These are phyloP conservation scores for Gymnocephalus cernua DNA, from an alignment of 2,113 vertebrate species.

Conservation along the genomic window DNA sequence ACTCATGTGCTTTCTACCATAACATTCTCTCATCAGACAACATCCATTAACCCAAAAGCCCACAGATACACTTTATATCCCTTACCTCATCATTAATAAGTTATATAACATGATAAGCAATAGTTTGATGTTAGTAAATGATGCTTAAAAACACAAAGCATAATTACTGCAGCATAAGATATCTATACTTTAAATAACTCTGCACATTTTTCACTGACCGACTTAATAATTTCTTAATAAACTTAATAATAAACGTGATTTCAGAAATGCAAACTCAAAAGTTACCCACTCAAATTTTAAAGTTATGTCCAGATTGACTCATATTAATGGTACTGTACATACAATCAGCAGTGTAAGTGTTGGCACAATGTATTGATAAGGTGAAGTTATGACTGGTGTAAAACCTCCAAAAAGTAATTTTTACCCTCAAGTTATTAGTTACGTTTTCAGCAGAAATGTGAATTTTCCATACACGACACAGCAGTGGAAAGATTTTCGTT, in stretches of 20 bases:
- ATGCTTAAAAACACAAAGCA: slow-evolving; percentile 16
- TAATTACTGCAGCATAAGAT: neutral
- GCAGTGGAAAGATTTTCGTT: slow-evolving; percentile 24
- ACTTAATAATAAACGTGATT: neutral
- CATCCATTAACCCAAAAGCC: slow-evolving; percentile 42
- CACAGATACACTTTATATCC: slow-evolving; percentile 40
- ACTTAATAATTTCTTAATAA: neutral
- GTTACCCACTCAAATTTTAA: neutral
- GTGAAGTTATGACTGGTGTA: neutral
- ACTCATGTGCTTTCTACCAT: slow-evolving; percentile 47
- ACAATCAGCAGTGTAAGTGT: neutral
- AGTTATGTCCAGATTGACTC: neutral
- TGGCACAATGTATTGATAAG: too few species aligned
- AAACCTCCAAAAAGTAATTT: slow-evolving; percentile 6
- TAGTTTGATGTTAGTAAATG: neutral
- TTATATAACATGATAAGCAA: slow-evolving; percentile 4
- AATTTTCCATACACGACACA: slow-evolving; percentile 16
- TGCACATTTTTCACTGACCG: neutral
- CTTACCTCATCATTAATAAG: slow-evolving; percentile 23
- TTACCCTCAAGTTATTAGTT: neutral
- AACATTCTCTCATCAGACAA: slow-evolving; percentile 39
- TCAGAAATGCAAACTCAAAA: neutral
- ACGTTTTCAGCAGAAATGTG: neutral
- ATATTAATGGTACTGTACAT: neutral
- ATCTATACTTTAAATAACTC: neutral